Evolutionary conservation across 2,888 invertebrate genomes (phyloP).

Genomic region (Alitta virens): DNA sequence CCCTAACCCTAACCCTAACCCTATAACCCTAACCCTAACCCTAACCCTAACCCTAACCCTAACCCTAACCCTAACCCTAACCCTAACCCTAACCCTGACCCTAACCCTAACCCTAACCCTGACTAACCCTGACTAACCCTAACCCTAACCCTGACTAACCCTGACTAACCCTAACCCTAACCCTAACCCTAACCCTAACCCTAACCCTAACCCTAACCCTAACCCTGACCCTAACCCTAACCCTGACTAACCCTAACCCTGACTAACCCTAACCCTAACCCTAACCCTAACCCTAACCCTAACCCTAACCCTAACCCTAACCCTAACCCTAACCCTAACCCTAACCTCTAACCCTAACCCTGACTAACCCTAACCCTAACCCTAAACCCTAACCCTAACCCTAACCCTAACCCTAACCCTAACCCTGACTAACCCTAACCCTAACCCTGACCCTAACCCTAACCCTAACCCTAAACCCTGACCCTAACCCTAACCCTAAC

Average conservation of each 20-base stretch:
- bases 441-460: no score
- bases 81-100: no score
- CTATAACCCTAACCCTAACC: slow-evolving; percentile 20
- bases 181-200: slow-evolving; percentile 15
- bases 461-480: no score
- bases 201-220: slow-evolving; percentile 12
- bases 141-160: slow-evolving; percentile 13
- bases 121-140: slow-evolving; percentile 10
- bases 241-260: slow-evolving; percentile 24
- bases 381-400: slow-evolving; percentile 1
- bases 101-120: slow-evolving; percentile 2
- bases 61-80: slow-evolving; percentile 21
- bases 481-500: not conserved
- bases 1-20: no score
- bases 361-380: slow-evolving; percentile 14
- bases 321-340: slow-evolving; percentile 25
- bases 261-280: slow-evolving; percentile 25
- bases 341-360: no score
- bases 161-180: slow-evolving; percentile 1
- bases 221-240: no score
- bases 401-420: slow-evolving; percentile 27
- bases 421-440: slow-evolving; percentile 28
- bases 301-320: slow-evolving; percentile 28
- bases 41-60: slow-evolving; percentile 22
- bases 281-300: slow-evolving; percentile 22